Evolutionary conservation across 1,140 invertebrate genomes (phyloP), one percentile per base, ranked within the genome.

Genomic region (Delia radicum): DNA sequence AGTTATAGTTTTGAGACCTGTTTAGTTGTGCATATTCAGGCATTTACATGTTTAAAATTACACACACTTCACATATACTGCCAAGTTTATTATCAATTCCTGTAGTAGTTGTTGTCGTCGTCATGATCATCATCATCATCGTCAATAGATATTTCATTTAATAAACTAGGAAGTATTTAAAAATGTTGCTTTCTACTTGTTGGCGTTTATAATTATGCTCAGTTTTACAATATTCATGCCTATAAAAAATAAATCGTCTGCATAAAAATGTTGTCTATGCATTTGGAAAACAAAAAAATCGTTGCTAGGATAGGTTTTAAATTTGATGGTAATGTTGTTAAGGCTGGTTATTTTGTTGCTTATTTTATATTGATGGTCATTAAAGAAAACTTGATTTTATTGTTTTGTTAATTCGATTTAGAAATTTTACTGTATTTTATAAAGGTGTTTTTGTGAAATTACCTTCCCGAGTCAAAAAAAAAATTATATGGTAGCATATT

Each of bases 161-260:
- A 55, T 55, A 55, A 55, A 55, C 48, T 55, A 55, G 48, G 48
- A 55, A 55, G 48, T 55, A 55, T 55, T 55, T 55, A 55, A n/a
- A n/a, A 55, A 55, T 55, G 48, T 55, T 18, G 48, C 48, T 55
- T 55, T 55, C 48, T 55, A 55, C 24, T 55, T 55, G 48, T 55
- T 55, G 48, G 48, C 48, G n/a, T 55, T 55, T 55, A 55, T 24
- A 55, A 55, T 55, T 55, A 55, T 55, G 48, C 48, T 55, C 48
- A 21, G 48, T 18, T 21, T 55, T 21, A n/a, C 48, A 55, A 55
- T 15, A 42, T n/a, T n/a, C n/a, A n/a, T 42, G 37, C 37, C n/a
- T 13, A 42, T 42, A 8, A 42, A 42, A 15, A 42, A 42, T 33
- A 33, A 15, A 15, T 42, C n/a, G 37, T 15, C 37, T 42, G 37